Percentiles rank a stretch among this genome's conserved stretches.
Conservation (phyloP, 2,113 vertebrate species). For the Ptilorrhoa leucosticta region DNA sequence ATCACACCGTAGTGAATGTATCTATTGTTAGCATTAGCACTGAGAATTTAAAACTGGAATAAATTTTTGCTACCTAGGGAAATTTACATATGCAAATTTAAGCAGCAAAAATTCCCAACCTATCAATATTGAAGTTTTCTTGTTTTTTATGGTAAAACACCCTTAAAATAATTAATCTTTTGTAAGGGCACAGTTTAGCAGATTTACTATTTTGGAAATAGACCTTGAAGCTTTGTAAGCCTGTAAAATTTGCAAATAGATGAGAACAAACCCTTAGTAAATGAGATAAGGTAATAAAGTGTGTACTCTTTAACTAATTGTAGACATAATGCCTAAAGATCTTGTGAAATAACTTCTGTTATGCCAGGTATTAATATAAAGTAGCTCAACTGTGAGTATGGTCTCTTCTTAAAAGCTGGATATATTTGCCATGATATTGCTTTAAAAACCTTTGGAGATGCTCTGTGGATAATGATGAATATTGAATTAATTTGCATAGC, state of each 20-base stretch:
- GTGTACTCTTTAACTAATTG: constrained; percentile 37
- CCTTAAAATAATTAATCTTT: constrained; percentile 19
- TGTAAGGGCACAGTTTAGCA: background rate
- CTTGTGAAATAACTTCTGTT: constrained; percentile 32
- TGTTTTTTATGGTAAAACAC: background rate
- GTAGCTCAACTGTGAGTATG: background rate
- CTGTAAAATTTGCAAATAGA: constrained; percentile 33
- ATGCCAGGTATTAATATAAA: constrained; percentile 33
- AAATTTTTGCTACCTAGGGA: constrained; percentile 33
- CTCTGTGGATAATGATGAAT: constrained; percentile 15
- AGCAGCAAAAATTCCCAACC: background rate
- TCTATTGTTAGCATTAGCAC: background rate
- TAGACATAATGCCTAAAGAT: background rate
- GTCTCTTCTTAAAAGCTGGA: background rate
- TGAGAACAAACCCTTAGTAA: background rate
- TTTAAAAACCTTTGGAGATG: constrained; percentile 4
- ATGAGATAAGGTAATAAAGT: constrained; percentile 22
- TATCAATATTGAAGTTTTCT: background rate
- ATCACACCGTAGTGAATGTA: background rate
- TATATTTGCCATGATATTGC: background rate
- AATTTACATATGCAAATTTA: constrained; percentile 29
- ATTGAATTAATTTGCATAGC: constrained; percentile 33
- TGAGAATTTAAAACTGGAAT: background rate
- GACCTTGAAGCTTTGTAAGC: background rate
- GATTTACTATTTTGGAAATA: background rate